phyloP scores from a whole-genome alignment of 2,888 invertebrate species.

The Sminthurides aquaticus region DNA sequence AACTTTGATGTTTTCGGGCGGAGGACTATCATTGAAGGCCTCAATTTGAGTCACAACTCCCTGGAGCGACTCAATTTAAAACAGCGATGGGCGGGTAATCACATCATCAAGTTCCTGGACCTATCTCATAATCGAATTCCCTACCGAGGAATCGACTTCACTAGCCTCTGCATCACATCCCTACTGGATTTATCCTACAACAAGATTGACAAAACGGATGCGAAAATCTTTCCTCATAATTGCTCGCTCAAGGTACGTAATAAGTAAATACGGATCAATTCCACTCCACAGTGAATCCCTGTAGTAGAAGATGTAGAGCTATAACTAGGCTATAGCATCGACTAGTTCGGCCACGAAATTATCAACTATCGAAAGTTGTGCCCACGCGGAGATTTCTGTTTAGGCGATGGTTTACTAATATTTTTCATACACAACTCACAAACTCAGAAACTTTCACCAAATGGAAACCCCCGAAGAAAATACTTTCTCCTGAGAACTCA shows the following conservation, averaged over 20 bases:
- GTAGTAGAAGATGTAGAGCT: too few species aligned
- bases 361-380: too few species aligned
- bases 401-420: too few species aligned
- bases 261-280: not conserved
- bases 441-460: too few species aligned
- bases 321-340: too few species aligned
- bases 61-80: constrained; percentile 68
- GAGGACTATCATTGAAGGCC: constrained; percentile 66
- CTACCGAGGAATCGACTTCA: constrained; percentile 28
- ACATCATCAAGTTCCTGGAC: constrained; percentile 50
- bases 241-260: constrained; percentile 41
- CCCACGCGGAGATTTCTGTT: too few species aligned
- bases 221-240: constrained; percentile 36
- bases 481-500: too few species aligned
- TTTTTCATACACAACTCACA: too few species aligned
- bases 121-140: constrained; percentile 62
- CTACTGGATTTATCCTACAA: constrained; percentile 72
- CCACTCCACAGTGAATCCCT: too few species aligned
- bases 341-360: too few species aligned
- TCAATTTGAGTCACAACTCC: constrained; percentile 70
- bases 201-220: constrained; percentile 62
- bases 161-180: constrained; percentile 49
- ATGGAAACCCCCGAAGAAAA: too few species aligned
- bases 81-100: constrained; percentile 46
- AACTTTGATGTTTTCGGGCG: constrained; percentile 63